Evolutionary conservation across 2,888 invertebrate species (phyloP).

Genomic region (Cynaeus angustus): DNA sequence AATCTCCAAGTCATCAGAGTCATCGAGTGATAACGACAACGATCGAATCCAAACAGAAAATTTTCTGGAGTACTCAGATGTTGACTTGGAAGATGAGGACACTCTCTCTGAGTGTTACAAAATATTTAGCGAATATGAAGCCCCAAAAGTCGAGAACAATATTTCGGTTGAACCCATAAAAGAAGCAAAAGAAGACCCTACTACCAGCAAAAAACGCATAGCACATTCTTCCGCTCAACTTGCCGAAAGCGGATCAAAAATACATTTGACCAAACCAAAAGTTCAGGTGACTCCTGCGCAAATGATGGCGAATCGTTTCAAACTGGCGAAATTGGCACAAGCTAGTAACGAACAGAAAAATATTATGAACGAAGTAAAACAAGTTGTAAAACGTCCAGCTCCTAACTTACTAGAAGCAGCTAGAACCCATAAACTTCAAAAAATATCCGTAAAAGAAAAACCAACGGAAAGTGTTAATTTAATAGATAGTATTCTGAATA

Average conservation of each 20-base stretch:
- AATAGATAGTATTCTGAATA: constrained; percentile 63
- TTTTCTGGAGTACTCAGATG: constrained; percentile 44
- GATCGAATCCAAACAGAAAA: constrained; percentile 41
- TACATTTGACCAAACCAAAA: constrained; percentile 72
- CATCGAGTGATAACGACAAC: constrained; percentile 32
- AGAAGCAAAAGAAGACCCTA: constrained; percentile 47
- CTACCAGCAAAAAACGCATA: constrained; percentile 78
- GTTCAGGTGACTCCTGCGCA: constrained; percentile 74
- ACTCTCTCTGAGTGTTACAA: constrained; percentile 82
- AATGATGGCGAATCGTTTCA: constrained; percentile 73
- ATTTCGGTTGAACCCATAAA: constrained; percentile 54
- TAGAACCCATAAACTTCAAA: constrained; percentile 57
- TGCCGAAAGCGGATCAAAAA: constrained; percentile 67
- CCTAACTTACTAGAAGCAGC: constrained; percentile 59
- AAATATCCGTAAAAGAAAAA: constrained; percentile 43
- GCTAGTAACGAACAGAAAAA: constrained; percentile 67
- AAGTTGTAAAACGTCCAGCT: constrained; percentile 57
- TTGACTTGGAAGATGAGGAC: constrained; percentile 76
- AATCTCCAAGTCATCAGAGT: constrained; percentile 28
- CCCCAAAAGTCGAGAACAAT: constrained; percentile 56
- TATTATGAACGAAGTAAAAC: constrained; percentile 65
- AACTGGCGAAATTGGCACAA: constrained; percentile 66
- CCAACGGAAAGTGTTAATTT: constrained; percentile 46
- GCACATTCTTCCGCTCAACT: constrained; percentile 80
- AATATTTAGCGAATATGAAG: constrained; percentile 88